Evolutionary conservation across 2,888 invertebrate species (phyloP), one percentile per base, ranked within the genome.

Genomic region (Drosophila niveifrons): DNA sequence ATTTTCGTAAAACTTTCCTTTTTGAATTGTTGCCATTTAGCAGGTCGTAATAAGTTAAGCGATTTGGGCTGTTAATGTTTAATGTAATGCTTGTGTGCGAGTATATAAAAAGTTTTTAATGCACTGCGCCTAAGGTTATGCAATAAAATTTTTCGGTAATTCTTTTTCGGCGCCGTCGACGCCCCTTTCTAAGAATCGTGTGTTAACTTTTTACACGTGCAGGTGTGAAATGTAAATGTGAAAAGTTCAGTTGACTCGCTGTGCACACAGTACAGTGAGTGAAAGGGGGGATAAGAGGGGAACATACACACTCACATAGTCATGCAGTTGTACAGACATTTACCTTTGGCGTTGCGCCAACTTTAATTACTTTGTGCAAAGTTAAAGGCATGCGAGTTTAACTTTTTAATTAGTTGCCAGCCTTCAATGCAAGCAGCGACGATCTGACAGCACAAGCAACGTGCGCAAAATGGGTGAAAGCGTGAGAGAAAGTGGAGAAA

Each of bases 161-260:
- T 34, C 46, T 71, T 65, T 61, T 72, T 72, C 29, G 31, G n/a
- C 65, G 62, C 65, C 18, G 39, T 73, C 66, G 68, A 63, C 78
- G 76, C 51, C 61, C 50, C 68, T 61, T 75, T 56, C 73, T 77
- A 58, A 18, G 58, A 47, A 53, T 58, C 61, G 66, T 73, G 67
- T 73, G 69, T 84, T 84, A 87, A 82, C 82, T 84, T 82, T 81
- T 67, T 69, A 69, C 65, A 71, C 63, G 64, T 56, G 58, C 70
- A 83, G 88, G 83, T 87, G 83, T 82, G 88, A 83, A 83, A 83
- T 83, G 88, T 80, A 85, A 85, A 79, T 85, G 83, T 70, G 72
- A 66, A 41, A 79, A 82, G 83, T 72, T 73, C 28, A 56, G 68
- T 70, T 76, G 61, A 72, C 80, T 80, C 79, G 50, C 51, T 41